These are phyloP conservation scores for Muscicapa striata DNA, from an alignment of 2,797 vertebrate genomes.

Conservation along the genomic window DNA sequence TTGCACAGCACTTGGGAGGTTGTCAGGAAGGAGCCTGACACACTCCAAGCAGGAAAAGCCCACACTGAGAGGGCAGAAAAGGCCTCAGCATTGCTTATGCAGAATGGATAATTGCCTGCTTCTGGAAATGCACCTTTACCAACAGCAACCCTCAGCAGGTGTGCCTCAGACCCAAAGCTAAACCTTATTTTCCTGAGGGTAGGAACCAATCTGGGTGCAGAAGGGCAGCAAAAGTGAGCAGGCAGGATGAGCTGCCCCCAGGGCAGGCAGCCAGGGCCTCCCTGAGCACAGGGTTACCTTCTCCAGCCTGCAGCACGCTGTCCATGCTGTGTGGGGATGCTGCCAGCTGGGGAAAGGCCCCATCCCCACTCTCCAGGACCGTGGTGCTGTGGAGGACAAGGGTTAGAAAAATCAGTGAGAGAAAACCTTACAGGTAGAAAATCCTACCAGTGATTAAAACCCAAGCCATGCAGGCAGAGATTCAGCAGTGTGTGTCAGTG, in stretches of 20 bases:
- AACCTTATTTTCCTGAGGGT: background rate
- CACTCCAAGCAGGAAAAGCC: background rate
- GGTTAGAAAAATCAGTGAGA: background rate
- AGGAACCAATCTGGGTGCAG: background rate
- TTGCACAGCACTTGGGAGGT: background rate
- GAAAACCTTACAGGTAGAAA: background rate
- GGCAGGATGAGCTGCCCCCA: background rate
- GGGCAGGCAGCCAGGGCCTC: background rate
- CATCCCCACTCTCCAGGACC: slow-evolving; percentile 86
- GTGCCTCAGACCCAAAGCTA: background rate
- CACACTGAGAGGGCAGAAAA: background rate
- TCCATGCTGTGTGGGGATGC: slow-evolving; percentile 95
- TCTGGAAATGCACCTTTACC: background rate
- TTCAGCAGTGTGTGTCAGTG: background rate
- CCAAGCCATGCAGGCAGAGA: background rate
- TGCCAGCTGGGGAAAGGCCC: slow-evolving; percentile 86
- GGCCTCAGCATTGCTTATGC: background rate
- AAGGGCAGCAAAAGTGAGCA: background rate
- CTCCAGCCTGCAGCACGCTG: slow-evolving; percentile 89
- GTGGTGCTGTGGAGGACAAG: slow-evolving; percentile 81
- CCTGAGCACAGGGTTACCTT: slow-evolving; percentile 74
- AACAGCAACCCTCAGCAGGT: background rate
- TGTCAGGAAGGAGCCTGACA: background rate
- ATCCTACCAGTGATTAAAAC: background rate
- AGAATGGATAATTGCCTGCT: background rate